Evolutionary conservation across 2,797 vertebrate genomes (phyloP), one percentile per base, ranked within the genome.

Genomic region (Eidolon dupreanum): DNA sequence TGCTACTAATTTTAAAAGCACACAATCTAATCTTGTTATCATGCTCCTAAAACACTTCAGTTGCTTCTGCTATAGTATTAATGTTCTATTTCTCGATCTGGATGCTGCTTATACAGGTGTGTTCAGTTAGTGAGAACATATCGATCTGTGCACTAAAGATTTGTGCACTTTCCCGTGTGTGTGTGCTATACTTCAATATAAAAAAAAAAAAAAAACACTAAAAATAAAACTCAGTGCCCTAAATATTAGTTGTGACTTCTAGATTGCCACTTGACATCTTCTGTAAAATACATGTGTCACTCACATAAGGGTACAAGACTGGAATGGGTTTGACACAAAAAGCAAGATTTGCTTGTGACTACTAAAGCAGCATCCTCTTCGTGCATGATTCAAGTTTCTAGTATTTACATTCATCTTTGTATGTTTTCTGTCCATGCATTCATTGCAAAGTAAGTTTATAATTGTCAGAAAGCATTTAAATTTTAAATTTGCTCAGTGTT

Each of bases 1-100:
- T 19, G 16, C 9, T 86, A 66, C 75, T 88, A 82, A 78, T 90
- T 94, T 87, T 61, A 78, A 74, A 95, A 59, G 33, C 31, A 82
- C 26, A 55, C 33, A 93, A 70, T 93, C 28, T 70, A 65, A 66
- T 19, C 38, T 41, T 71, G 9, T 6, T 15, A 57, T 61, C 19
- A 33, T 31, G 1, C 8, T 90, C 19, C 26, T 57, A 84, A 90
- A 87, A 79, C 0, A 57, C 9, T 74, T 53, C 8, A 38, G 11
- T 46, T 79, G n/a, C 20, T 92, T 68, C 46, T 90, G 5, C 3
- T 53, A 26, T 59, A 43, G 33, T 12, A 57, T 66, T 28, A 51
- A 41, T 20, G 26, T 53, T 74, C 10, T 43, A 9, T 19, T 73
- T 82, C 28, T 88, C 75, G 49, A 78, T 12, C 13, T 10, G 46